Evolutionary conservation across 2,888 invertebrate species (phyloP).

Genomic region (Augiades crinisus): DNA sequence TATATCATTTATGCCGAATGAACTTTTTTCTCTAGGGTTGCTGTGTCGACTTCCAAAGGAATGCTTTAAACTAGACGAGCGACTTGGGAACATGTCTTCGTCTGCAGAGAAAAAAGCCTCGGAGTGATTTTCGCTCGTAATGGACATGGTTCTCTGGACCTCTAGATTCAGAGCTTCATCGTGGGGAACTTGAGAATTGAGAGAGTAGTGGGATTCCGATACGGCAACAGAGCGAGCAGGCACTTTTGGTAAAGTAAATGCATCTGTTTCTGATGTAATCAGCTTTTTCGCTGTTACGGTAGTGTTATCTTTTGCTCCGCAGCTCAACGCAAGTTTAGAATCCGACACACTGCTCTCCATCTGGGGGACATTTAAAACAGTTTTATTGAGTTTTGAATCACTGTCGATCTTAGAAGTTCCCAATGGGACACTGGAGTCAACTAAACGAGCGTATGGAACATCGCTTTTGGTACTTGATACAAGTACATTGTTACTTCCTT

Average conservation of each 20-base stretch:
- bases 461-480: conserved; percentile 80
- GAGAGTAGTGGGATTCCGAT: conserved; percentile 86
- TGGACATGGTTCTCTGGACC: conserved; percentile 91
- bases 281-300: conserved; percentile 52
- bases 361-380: conserved; percentile 77
- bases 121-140: conserved; percentile 94
- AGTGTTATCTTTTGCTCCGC: conserved; percentile 80
- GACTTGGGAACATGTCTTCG: conserved; percentile 89
- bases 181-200: conserved; percentile 79
- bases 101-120: conserved; percentile 97
- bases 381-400: conserved; percentile 85
- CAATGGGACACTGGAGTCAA: conserved; percentile 83
- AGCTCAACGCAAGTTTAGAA: conserved; percentile 91
- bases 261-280: conserved; percentile 47
- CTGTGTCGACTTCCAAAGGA: conserved; percentile 79
- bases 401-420: conserved; percentile 85
- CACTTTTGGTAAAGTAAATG: conserved; percentile 63
- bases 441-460: conserved; percentile 90
- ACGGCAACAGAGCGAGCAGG: conserved; percentile 77
- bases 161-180: conserved; percentile 83
- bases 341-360: conserved; percentile 92
- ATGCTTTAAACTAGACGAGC: conserved; percentile 85
- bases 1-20: conserved; percentile 75
- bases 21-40: conserved; percentile 76
- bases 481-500: conserved; percentile 66